Evolutionary conservation across 2,797 vertebrate genomes (phyloP).

Genomic region (Pelobates cultripes): DNA sequence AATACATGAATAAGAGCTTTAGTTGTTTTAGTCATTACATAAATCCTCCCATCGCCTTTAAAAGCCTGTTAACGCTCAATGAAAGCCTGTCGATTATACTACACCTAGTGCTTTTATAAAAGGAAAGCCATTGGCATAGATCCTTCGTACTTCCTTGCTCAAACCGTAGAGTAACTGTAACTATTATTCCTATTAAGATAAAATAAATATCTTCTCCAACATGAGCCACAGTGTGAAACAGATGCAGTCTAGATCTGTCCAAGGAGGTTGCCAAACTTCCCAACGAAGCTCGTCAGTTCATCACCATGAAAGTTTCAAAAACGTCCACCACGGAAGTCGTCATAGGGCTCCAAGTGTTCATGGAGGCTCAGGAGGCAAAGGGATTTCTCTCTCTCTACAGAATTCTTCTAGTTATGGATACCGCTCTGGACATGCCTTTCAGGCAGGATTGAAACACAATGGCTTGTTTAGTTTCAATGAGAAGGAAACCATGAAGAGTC

Average conservation of each 20-base stretch:
- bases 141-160: background rate
- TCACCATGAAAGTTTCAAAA: slow-evolving; percentile 12
- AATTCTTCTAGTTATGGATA: slow-evolving; percentile 55
- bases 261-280: slow-evolving; percentile 18
- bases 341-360: slow-evolving; percentile 68
- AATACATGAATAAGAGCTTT: background rate
- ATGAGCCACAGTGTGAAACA: slow-evolving; percentile 29
- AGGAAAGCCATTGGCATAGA: slow-evolving; percentile 1
- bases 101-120: slow-evolving; percentile 35
- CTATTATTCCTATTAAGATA: background rate
- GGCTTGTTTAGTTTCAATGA: slow-evolving; percentile 70
- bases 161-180: background rate
- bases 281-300: background rate
- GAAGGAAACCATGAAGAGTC: slow-evolving; percentile 86
- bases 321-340: slow-evolving; percentile 31
- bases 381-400: slow-evolving; percentile 62
- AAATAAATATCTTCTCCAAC: background rate
- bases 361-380: slow-evolving; percentile 66
- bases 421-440: slow-evolving; percentile 29
- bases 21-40: background rate
- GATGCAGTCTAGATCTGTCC: slow-evolving; percentile 13
- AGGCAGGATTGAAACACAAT: slow-evolving; percentile 5
- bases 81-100: background rate
- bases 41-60: background rate
- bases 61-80: slow-evolving; percentile 6